Conservation (phyloP, 1,140 invertebrate genomes). For the Nebria ingens region DNA sequence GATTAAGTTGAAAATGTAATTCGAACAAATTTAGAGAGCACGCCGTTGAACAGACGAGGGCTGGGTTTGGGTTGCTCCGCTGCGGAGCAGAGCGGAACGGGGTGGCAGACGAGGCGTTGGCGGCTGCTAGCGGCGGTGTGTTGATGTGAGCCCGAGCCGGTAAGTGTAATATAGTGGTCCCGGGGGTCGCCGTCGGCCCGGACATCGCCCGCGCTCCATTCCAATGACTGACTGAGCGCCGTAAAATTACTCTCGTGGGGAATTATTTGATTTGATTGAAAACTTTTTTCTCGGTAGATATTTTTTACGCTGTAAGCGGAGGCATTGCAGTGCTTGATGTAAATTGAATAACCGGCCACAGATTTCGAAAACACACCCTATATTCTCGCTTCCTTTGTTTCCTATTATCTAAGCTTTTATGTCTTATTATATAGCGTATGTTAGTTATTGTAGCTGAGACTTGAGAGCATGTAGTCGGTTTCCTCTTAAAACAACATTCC, state of each 20-base stretch:
- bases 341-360: slow-evolving; percentile 1
- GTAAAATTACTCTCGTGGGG: slow-evolving; percentile 32
- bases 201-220: slow-evolving; percentile 18
- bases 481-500: too few species aligned
- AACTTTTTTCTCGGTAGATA: slow-evolving; percentile 22
- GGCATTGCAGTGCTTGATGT: neutral
- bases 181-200: slow-evolving; percentile 16
- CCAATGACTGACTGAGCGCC: slow-evolving; percentile 30
- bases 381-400: too few species aligned
- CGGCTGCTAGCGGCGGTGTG: slow-evolving; percentile 17
- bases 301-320: slow-evolving; percentile 10
- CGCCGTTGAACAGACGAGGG: neutral
- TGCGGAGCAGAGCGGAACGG: neutral
- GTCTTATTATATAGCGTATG: too few species aligned
- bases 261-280: slow-evolving; percentile 36
- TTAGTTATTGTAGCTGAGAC: too few species aligned
- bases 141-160: slow-evolving; percentile 29
- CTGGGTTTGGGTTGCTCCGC: neutral
- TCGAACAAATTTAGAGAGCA: slow-evolving; percentile 1
- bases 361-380: too few species aligned
- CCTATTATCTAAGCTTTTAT: too few species aligned
- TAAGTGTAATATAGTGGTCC: slow-evolving; percentile 34
- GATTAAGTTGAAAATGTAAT: slow-evolving; percentile 9
- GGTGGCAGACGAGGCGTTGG: neutral
- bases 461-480: too few species aligned